Evolutionary conservation across 1,140 invertebrate species (phyloP), one percentile per base, ranked within the genome.

Genomic region (Pseudomyrmex dendroicus): DNA sequence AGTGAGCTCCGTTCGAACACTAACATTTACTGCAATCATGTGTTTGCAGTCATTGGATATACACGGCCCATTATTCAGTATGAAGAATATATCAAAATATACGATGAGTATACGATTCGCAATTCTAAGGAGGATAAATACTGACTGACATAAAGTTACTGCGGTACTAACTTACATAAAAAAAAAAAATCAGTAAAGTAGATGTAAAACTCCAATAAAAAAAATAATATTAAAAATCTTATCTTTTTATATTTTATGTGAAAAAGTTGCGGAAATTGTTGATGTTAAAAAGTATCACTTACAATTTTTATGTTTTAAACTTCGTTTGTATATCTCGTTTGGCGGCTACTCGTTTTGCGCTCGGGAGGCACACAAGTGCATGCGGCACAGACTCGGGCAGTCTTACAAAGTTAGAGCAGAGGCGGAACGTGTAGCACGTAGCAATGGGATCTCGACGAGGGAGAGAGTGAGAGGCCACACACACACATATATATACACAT

Each of bases 361-460:
- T 80, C 78, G 78, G 66, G 64, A 63, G 84, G 84, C 64, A 57
- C 64, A 57, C 56, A 63, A 86, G 70, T 68, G 78, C 56, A 73
- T 74, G 56, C 68, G 78, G 76, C 72, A 52, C 44, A 35, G 50
- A 72, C n/a, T 57, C 44, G 67, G 59, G 56, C 35, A 56, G 35
- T 35, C 35, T 35, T 35, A 35, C 35, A 35, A 35, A 35, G 35
- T 35, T 35, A 35, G 35, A 35, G 35, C 35, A 35, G 35, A 48
- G 35, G 63, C 63, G 66, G 70, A 86, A 44, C 86, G 84, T 89
- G 86, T 88, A 89, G 85, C 82, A 84, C 76, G 84, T 82, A 89
- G 84, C 74, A 73, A 84, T 61, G 72, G 61, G 84, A 88, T 85
- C 74, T 80, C 70, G 76, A 52, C 57, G 68, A 77, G 46, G 62